Base-by-base conservation (phyloP, 2,888 invertebrate genomes). In the Formica aserva region DNA sequence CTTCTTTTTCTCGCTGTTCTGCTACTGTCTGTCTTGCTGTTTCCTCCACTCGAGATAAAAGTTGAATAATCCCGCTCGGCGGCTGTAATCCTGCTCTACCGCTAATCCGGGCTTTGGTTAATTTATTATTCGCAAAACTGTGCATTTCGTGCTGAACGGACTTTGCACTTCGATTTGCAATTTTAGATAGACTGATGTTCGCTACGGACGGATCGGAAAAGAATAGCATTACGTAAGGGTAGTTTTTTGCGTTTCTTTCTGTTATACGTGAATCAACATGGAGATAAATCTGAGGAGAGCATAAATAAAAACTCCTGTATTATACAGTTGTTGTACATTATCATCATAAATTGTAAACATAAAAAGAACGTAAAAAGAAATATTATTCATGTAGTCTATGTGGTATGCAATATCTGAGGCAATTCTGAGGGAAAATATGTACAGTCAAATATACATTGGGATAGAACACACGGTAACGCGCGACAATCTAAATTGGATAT, bases 21-120 rank as follows among this genome's bases (percentile, higher is more conserved):
- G 65, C 74, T 52, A 41, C 69, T 35, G 45, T 62, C 55, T 18
- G 57, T 26, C 45, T 66, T 67, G 74, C 80, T 69, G 65, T 83
- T 83, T 63, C 48, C 71, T 86, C 82, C 69, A 60, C 78, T 87
- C 87, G 87, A 72, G 72, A 89, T 89, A 89, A 91, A 92, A 90
- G 92, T 91, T 91, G 89, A 89, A 92, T 91, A 92, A 93, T 91
- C 87, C 89, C 78, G 41, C 71, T 82, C 84, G 86, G 84, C 85
- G 85, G 72, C 57, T 76, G 89, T 88, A 91, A 92, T 92, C 89
- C 89, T 74, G 75, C 82, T 82, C 78, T 81, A 81, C 84, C 85
- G 84, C 90, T 91, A 89, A 91, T 92, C 91, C 85, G 65, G 76
- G 75, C 82, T 88, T 87, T 83, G 86, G 88, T 89, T 90, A 90